Percentiles rank a stretch among this genome's conserved stretches.
These are phyloP conservation scores for Xiphydria camelus DNA, from an alignment of 2,888 invertebrate genomes.

Conservation along the genomic window DNA sequence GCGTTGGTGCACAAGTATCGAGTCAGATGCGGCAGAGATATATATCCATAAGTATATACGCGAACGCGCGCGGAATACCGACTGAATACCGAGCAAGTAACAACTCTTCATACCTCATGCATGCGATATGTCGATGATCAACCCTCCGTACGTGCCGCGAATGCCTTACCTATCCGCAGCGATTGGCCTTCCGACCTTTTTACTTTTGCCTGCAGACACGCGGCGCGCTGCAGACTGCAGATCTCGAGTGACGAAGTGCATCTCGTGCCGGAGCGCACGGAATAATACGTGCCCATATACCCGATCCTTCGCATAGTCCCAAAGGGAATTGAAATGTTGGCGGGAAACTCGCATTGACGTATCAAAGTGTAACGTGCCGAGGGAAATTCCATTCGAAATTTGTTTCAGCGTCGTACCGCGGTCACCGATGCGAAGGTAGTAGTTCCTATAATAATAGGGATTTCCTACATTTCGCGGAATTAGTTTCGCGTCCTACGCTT, in stretches of 20 bases:
- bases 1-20: conserved; percentile 9
- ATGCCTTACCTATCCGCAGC: conserved; percentile 15
- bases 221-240: not conserved
- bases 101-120: conserved; percentile 3
- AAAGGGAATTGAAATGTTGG: too few species aligned
- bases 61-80: conserved; percentile 15
- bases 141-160: conserved; percentile 23
- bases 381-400: too few species aligned
- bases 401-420: too few species aligned
- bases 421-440: too few species aligned
- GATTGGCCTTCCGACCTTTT: conserved; percentile 1
- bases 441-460: too few species aligned
- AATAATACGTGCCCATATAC: too few species aligned
- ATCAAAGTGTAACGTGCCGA: too few species aligned
- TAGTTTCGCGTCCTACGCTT: too few species aligned
- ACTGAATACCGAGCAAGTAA: conserved; percentile 13
- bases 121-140: conserved; percentile 18
- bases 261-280: too few species aligned
- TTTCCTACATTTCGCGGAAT: too few species aligned
- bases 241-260: not conserved
- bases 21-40: not conserved
- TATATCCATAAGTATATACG: not conserved
- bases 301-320: not conserved
- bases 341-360: too few species aligned
- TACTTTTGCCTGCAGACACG: not conserved